phyloP scores from a whole-genome alignment of 2,113 vertebrate genomes.

The Tringa solitaria region DNA sequence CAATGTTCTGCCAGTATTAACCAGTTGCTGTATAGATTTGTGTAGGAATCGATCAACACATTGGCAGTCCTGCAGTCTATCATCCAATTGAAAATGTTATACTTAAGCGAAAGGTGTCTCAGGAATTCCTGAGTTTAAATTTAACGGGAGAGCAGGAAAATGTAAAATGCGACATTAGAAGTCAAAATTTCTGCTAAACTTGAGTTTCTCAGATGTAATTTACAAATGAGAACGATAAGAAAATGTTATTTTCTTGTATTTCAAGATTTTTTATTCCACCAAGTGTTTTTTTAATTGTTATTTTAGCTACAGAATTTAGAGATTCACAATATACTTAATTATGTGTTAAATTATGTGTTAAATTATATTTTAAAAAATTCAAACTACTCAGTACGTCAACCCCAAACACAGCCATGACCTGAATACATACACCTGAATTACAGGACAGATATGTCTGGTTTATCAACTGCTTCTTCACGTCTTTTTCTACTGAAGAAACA shows the following conservation, averaged over 20 bases:
- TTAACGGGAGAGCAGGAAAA: neutral
- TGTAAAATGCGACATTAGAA: neutral
- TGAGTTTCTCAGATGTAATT: neutral
- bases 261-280: neutral
- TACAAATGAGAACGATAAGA: neutral
- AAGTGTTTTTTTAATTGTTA: neutral
- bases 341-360: neutral
- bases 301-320: neutral
- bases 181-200: neutral
- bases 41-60: neutral
- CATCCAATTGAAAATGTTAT: neutral
- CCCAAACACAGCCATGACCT: neutral
- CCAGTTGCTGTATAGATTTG: neutral
- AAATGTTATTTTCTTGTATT: neutral
- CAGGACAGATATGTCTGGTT: neutral
- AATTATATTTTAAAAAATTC: neutral
- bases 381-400: neutral
- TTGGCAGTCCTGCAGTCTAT: neutral
- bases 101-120: neutral
- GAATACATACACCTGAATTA: neutral
- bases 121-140: neutral
- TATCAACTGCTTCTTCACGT: neutral
- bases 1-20: neutral
- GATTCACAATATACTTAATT: neutral
- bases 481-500: neutral